These are phyloP conservation scores for Azorinus chamasolen DNA, from an alignment of 2,888 invertebrate genomes.

Conservation along the genomic window DNA sequence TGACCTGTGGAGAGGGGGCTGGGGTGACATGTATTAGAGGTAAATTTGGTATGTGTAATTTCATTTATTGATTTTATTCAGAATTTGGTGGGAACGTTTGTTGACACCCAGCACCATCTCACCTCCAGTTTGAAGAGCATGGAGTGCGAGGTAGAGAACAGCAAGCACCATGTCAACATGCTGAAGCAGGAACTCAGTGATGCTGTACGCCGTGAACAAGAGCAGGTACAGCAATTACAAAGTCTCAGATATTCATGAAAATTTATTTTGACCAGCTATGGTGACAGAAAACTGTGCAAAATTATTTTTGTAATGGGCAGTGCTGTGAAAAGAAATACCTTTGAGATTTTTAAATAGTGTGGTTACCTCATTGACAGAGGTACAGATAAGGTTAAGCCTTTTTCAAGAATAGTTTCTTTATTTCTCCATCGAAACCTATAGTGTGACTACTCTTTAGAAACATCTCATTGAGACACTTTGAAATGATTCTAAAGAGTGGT, in stretches of 20 bases:
- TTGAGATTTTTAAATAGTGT: too few relatives aligned
- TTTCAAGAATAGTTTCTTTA: too few relatives aligned
- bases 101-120: conserved; percentile 80
- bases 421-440: too few relatives aligned
- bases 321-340: not conserved
- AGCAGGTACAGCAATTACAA: conserved; percentile 62
- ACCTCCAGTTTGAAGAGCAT: conserved; percentile 71
- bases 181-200: conserved; percentile 81
- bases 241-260: not conserved
- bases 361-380: too few relatives aligned
- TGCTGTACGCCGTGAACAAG: conserved; percentile 79
- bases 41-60: too few relatives aligned
- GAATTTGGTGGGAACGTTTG: conserved; percentile 83
- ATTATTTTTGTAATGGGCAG: not conserved
- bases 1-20: too few relatives aligned
- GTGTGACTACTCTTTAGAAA: too few relatives aligned
- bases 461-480: too few relatives aligned
- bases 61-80: conserved; percentile 49
- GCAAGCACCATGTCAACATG: conserved; percentile 76
- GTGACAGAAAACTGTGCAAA: not conserved
- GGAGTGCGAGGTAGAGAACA: conserved; percentile 78
- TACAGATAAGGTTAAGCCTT: too few relatives aligned
- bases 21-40: too few relatives aligned
- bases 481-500: too few relatives aligned
- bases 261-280: not conserved